Evolutionary conservation across 2,113 vertebrate genomes (phyloP).

Genomic region (Pseudolaguvia tuberculata): DNA sequence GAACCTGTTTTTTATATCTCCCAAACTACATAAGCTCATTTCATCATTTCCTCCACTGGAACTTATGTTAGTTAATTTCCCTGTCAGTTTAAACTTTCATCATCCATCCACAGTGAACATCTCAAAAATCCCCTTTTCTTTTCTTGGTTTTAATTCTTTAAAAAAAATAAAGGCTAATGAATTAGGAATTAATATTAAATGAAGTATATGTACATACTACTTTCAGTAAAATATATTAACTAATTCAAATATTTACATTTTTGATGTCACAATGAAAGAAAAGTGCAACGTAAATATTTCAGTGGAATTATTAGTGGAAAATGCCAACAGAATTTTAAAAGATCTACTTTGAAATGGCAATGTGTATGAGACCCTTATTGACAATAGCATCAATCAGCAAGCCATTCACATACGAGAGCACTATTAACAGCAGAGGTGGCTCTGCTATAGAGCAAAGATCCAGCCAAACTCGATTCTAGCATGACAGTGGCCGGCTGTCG

Average conservation of each 20-base stretch:
- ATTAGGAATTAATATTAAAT: neutral
- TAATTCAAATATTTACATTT: neutral
- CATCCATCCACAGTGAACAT: too few relatives aligned
- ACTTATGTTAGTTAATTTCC: neutral
- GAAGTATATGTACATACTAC: neutral
- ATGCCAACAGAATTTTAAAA: slow-evolving; percentile 23
- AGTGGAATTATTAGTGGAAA: slow-evolving; percentile 1
- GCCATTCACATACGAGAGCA: slow-evolving; percentile 31
- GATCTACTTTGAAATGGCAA: slow-evolving; percentile 6
- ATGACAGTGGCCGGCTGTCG: slow-evolving; percentile 37
- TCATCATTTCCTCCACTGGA: slow-evolving; percentile 4
- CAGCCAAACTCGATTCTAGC: slow-evolving; percentile 39
- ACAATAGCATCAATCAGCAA: slow-evolving; percentile 38
- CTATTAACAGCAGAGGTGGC: slow-evolving; percentile 43
- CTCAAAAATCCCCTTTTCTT: neutral
- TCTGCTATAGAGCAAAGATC: slow-evolving; percentile 19
- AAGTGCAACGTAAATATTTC: slow-evolving; percentile 17
- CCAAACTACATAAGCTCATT: slow-evolving; percentile 5
- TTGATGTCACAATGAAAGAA: neutral
- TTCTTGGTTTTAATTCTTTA: neutral
- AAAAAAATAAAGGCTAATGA: neutral
- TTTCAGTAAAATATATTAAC: neutral
- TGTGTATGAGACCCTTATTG: slow-evolving; percentile 25
- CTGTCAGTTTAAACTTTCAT: slow-evolving; percentile 17
- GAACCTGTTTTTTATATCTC: neutral